Base-by-base conservation (phyloP, 1,140 invertebrate genomes). In the Bombus breviceps region DNA sequence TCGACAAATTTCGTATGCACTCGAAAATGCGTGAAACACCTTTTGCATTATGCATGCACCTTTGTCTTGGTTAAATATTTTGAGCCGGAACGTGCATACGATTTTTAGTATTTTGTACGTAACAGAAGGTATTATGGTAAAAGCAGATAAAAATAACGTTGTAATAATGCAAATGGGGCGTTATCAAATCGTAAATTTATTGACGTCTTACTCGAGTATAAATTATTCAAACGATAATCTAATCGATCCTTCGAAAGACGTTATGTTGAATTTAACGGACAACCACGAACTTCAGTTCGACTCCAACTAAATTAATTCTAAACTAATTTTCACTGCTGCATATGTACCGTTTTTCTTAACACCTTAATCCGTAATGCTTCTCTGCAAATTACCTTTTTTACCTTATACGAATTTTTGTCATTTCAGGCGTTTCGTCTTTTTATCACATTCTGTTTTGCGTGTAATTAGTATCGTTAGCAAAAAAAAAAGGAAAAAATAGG, bases 1-100 rank as follows among this genome's bases (percentile, higher is more conserved):
- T 66, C 59, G 75, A 78, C 59, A 59, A 78, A 66, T 66, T 78
- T 78, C 37, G 75, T 78, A 78, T 78, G 75, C 37, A 18, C 3
- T 32, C 59, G 75, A 66, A 78, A 78, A 78, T 41, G 25, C 75
- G 12, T 32, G 75, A 62, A 59, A 9, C 75, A 8, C 25, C 75
- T 12, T 59, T 18, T 78, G 59, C 59, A 64, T 78, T 78, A 78
- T 78, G 75, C 75, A 66, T 78, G 59, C 10, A 64, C 37, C 53
- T 66, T 66, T 66, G 75, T 41, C 37, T 12, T 22, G 25, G 53
- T 59, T 41, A 62, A 78, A 78, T 43, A 78, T 43, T 64, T 62
- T 64, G 15, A 39, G 28, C 22, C 18, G 2, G 25, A 9, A 75
- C 22, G 37, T 2, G 37, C 37, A 1, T 32, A 43, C 15, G 41